phyloP scores from a whole-genome alignment of 1,140 invertebrate species.

The Drosophila sulfurigaster region DNA sequence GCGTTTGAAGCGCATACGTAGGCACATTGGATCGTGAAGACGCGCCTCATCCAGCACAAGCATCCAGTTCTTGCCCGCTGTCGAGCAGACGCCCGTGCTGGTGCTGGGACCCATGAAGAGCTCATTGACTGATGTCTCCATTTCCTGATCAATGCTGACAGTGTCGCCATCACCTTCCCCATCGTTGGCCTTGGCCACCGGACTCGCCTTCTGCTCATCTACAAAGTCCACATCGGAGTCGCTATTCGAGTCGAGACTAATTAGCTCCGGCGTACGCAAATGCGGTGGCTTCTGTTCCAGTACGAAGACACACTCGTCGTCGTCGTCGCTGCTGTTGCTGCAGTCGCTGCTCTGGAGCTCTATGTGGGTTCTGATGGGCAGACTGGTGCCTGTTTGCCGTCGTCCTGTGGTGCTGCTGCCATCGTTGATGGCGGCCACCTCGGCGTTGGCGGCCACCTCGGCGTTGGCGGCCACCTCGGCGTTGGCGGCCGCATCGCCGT shows the following conservation, averaged over 20 bases:
- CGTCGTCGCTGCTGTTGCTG: slow-evolving; percentile 56
- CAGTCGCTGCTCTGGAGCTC: slow-evolving; percentile 69
- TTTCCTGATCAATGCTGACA: slow-evolving; percentile 1
- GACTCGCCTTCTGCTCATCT: slow-evolving; percentile 54
- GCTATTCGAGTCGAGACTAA: slow-evolving; percentile 86
- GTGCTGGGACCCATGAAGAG: slow-evolving; percentile 75
- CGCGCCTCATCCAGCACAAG: no score
- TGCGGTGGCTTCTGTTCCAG: slow-evolving; percentile 86
- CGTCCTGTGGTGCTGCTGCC: slow-evolving; percentile 51
- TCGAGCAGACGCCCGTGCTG: no score
- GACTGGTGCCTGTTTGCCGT: slow-evolving; percentile 55
- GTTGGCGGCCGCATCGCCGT: slow-evolving; percentile 70
- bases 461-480: slow-evolving; percentile 74
- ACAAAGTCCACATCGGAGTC: slow-evolving; percentile 87
- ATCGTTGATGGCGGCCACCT: slow-evolving; percentile 69
- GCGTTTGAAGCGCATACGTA: no score
- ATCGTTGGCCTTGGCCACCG: not conserved
- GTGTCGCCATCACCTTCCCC: not conserved
- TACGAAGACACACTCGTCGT: slow-evolving; percentile 81
- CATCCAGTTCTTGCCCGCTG: no score
- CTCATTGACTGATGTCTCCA: slow-evolving; percentile 12
- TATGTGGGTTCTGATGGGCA: slow-evolving; percentile 73
- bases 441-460: slow-evolving; percentile 72
- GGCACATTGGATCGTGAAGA: no score
- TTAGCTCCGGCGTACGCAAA: slow-evolving; percentile 86